Evolutionary conservation across 2,797 vertebrate genomes (phyloP), one percentile per base, ranked within the genome.

Genomic region (Brachyrhaphis roseni): DNA sequence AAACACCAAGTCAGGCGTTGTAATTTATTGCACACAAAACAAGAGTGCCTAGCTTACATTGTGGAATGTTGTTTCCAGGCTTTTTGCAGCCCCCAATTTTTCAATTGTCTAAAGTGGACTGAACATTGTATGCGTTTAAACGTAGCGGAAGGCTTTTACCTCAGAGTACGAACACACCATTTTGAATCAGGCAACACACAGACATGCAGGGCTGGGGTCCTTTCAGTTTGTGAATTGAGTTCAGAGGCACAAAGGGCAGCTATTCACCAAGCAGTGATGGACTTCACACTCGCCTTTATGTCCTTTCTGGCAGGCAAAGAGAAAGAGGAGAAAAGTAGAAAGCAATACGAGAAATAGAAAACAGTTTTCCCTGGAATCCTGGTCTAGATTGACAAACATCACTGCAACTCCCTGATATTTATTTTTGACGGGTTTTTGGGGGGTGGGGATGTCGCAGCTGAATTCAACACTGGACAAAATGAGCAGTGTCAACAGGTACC

Each of bases 211-310:
- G 81, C 88, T 66, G 72, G 90, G 90, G 90, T 93, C 91, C 91
- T 94, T 93, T 94, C 91, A 93, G 82, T 78, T 76, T 85, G 77
- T 94, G 94, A 94, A 95, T 95, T 93, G 94, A 92, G 93, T 94
- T 93, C 84, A 83, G 94, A 91, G 91, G 85, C 90, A 95, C 88
- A 95, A 91, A 92, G 89, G 88, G 84, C 94, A 73, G 90, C 94
- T 94, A 94, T 95, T 95, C 93, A 94, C 83, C 88, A 90, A 86
- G 82, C 84, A 90, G 92, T 94, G 94, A 93, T 93, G 93, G 93
- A 93, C 95, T 94, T 94, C 92, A 91, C 90, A 90, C 91, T 84
- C 66, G 88, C 90, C 92, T 94, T 94, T 94, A 93, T 94, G 90
- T 92, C 89, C 88, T 84, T 82, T 76, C 85, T 90, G 90, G 88